Base-by-base conservation (phyloP, 2,113 vertebrate genomes). In the Aix galericulata region DNA sequence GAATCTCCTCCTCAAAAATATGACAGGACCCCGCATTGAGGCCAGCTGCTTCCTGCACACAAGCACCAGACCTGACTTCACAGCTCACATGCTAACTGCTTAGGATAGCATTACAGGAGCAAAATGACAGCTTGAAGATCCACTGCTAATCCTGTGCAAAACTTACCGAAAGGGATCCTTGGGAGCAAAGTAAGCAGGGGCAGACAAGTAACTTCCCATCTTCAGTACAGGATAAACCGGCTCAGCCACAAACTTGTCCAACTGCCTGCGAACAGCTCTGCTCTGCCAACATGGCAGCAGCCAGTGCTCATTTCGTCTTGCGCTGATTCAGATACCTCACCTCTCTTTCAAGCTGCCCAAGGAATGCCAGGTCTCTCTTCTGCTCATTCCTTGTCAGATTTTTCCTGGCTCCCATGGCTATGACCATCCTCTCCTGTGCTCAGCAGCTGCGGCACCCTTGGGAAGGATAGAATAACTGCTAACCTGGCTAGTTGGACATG, bases 191-290 rank as follows among this genome's bases (percentile, higher is more conserved):
- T 98, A 97, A 86, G 98, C 96, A 21, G 97, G 95, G 75, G 97
- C 90, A 75, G 98, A 98, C 96, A 98, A 96, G 92, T 98, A 98
- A 97, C 97, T 97, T 96, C 98, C 98, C 98, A 98, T 98, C 96
- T 97, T 98, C 96, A 64, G 50, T 95, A 91, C 94, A 93, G 95
- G 97, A 96, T 58, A 91, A 95, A 96, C 96, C 94, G 89, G 96
- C 96, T 98, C 95, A 92, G 96, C 96, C 75, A 93, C 96, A 97
- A 95, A 97, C 97, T 96, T 26, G 97, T 91, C 96, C 84, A 88
- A 96, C 96, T 53, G 97, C 97, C 94, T 98, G 94, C 82, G 93
- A 96, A 93, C 36, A 89, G 95, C 94, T 94, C 97, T 86, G 91
- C 84, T 32, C 78, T 60, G 97, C 96, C 96, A 97, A 96, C 97